Base-by-base conservation (phyloP, 2,888 invertebrate species). In the Polymixis flavicincta region DNA sequence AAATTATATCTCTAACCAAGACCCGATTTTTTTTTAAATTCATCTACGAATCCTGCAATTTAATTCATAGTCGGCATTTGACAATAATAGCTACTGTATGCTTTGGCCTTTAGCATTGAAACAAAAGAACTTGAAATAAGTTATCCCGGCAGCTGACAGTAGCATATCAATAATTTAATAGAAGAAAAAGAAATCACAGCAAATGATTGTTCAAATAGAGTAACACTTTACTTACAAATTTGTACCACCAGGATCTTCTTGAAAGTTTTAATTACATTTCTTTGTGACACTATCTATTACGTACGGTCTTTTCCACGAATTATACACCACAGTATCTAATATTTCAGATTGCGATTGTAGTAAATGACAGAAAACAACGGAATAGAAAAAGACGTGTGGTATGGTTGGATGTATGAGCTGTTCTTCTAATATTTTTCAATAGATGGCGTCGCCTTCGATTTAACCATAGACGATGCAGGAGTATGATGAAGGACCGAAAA, bases 281-380 rank as follows among this genome's bases (percentile, higher is more conserved):
- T 83, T 89, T 87, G 86, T 90, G 89, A 92, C 93, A 94, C 93
- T 90, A 91, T 85, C 86, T 88, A 84, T 89, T 89, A 84, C 88
- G 79, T 84, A 89, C 87, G 91, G 90, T 89, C 89, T 91, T 90
- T 91, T 86, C 80, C 85, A 86, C 76, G 79, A 90, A 90, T 89
- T 90, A 90, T 87, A 89, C 86, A 89, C 84, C 86, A 88, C 88
- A 83, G 85, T 90, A 89, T 73, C 84, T 90, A 92, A 89, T 89
- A 91, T 87, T 92, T 89, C 87, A 90, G 91, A 92, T 92, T 92
- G 92, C 93, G 92, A 94, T 92, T 93, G 89, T 91, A 90, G 85
- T 76, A 83, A 90, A 90, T 93, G 94, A 94, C 94, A 94, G 94
- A 95, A 94, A 95, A 94, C 94, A 95, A 92, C 92, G 90, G 92